A percentile compares a stretch with the other conserved stretches of the same genome.
phyloP scores from a whole-genome alignment of 2,888 invertebrate species.

The Trissolcus japonicus region DNA sequence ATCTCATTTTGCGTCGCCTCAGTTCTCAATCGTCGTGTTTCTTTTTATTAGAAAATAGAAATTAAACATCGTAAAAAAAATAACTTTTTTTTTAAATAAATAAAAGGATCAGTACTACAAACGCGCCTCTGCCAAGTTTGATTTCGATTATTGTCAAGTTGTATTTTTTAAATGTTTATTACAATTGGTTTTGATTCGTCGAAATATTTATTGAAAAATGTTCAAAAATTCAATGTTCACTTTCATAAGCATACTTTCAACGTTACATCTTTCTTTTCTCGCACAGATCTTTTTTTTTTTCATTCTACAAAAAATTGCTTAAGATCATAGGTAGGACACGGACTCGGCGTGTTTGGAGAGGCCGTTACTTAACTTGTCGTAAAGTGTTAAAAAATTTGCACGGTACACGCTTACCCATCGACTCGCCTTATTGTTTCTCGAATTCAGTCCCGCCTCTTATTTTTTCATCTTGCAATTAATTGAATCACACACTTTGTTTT shows the following conservation, averaged over 20 bases:
- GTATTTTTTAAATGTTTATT: constrained; percentile 51
- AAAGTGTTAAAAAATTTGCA: constrained; percentile 71
- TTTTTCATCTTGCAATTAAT: constrained; percentile 2
- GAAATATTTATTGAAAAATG: too few species aligned
- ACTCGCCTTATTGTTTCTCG: constrained; percentile 46
- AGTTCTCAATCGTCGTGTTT: constrained; percentile 44
- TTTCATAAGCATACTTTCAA: neutral
- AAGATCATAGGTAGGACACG: constrained; percentile 66
- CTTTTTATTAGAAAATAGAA: constrained; percentile 43
- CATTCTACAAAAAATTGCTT: constrained; percentile 63
- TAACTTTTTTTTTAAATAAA: constrained; percentile 4
- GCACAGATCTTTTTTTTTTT: neutral
- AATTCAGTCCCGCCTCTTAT: constrained; percentile 17
- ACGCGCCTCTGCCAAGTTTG: constrained; percentile 56
- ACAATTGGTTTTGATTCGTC: constrained; percentile 10
- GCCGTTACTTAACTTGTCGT: constrained; percentile 63
- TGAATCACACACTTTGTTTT: constrained; percentile 37
- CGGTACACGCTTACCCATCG: constrained; percentile 59
- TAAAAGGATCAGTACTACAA: constrained; percentile 61
- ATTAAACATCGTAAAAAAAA: too few species aligned
- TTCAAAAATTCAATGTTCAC: neutral
- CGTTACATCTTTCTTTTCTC: constrained; percentile 13
- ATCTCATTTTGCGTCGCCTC: constrained; percentile 7
- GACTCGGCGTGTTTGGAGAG: constrained; percentile 62
- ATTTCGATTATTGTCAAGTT: constrained; percentile 63